Evolutionary conservation across 2,888 invertebrate species (phyloP), one percentile per base, ranked within the genome.

Genomic region (Eulithis testata): DNA sequence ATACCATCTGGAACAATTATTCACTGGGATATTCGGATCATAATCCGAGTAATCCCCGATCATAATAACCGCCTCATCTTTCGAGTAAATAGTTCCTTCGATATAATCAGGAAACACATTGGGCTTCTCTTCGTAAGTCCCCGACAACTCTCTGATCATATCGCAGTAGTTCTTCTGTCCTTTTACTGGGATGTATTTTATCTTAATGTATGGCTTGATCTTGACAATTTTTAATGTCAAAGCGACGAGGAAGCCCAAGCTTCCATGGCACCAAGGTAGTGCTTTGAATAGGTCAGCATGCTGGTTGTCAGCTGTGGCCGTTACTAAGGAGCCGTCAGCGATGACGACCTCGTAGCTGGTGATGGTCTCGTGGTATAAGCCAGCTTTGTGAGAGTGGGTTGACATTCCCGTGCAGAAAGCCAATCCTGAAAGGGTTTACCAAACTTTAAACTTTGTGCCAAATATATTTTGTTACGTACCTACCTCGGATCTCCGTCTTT

Each of bases 371-470:
- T 96, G 95, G 85, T 95, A 96, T 31, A 96, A 90, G 14, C 96
- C 96, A 0, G 94, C 94, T 80, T 95, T 95, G 84, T 96, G 96
- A 0, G 95, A 96, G 83, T 95, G 95, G 0, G 96, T 96, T 0
- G 96, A 96, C 96, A 96, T 96, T n/a, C 96, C 96, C 0, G 95
- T 94, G 11, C 95, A 96, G 80, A 96, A 91, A 0, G 96, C 96
- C 27, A 96, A 85, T 51, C 96, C 93, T 93, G 80, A 70, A 73
- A 68, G 4, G 40, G n/a, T 21, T 21, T 21, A 21, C 21, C 21
- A 47, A 44, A 59, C 5, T n/a, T 45, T n/a, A 4, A n/a, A 31
- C 6, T 0, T 5, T n/a, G 45, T 12, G 37, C n/a, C 8, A 37
- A 31, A 12, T n/a, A 1, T 9, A 54, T 54, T 9, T 7, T 8